Percentiles rank a stretch among this genome's conserved stretches.
phyloP scores from a whole-genome alignment of 1,140 invertebrate species.

The Aphaenogaster floridana region DNA sequence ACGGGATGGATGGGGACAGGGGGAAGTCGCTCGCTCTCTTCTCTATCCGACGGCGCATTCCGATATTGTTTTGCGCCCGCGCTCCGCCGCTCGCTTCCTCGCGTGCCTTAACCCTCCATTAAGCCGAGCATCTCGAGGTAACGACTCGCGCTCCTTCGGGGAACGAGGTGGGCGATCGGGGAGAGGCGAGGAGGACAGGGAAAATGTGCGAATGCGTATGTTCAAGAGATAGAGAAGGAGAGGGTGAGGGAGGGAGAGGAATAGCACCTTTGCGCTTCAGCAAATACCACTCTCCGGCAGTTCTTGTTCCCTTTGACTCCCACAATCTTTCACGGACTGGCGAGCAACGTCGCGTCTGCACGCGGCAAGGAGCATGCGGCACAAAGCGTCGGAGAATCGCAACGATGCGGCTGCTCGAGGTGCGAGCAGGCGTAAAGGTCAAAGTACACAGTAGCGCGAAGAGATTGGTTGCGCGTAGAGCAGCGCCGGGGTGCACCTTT shows the following conservation, averaged over 20 bases:
- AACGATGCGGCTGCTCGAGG: constrained; percentile 30
- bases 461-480: background rate
- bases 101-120: constrained; percentile 73
- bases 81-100: constrained; percentile 17
- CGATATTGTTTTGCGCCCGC: constrained; percentile 68
- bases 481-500: background rate
- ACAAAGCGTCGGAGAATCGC: constrained; percentile 48
- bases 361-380: constrained; percentile 1
- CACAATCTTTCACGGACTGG: constrained; percentile 56
- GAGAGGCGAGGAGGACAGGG: background rate
- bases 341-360: constrained; percentile 29
- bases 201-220: constrained; percentile 4
- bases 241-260: background rate
- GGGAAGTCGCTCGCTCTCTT: constrained; percentile 35
- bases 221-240: background rate
- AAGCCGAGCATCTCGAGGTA: constrained; percentile 66
- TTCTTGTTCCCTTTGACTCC: constrained; percentile 59
- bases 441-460: constrained; percentile 17
- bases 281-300: constrained; percentile 50
- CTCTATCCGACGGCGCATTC: constrained; percentile 51
- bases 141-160: constrained; percentile 53
- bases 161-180: constrained; percentile 26
- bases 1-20: background rate
- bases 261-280: constrained; percentile 18
- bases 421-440: constrained; percentile 34